Conservation (phyloP, 2,113 vertebrate species). For the Kobus ellipsiprymnus region DNA sequence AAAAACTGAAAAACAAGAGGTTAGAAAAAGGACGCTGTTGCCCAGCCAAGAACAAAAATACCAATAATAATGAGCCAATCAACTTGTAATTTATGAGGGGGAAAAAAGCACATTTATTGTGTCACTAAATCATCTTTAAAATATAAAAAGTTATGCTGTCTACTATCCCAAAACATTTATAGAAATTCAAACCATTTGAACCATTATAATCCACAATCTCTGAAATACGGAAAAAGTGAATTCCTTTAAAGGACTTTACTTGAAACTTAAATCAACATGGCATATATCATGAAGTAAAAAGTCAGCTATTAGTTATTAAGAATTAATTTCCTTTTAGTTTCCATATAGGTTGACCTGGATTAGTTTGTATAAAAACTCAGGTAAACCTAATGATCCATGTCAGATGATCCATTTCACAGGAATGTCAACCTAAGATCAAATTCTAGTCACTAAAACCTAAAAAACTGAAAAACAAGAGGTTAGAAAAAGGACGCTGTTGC, state of each 20-base stretch:
- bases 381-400: not conserved
- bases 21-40: not conserved
- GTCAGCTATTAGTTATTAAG: not conserved
- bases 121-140: not conserved
- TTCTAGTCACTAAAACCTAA: conserved; percentile 14
- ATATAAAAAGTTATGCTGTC: not conserved
- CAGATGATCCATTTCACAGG: not conserved
- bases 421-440: not conserved
- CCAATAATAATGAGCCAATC: not conserved
- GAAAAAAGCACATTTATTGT: not conserved
- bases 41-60: not conserved
- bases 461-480: not conserved
- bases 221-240: not conserved
- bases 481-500: not conserved
- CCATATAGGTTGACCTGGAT: not conserved
- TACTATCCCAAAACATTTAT: not conserved
- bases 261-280: conserved; percentile 26
- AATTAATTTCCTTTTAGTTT: conserved; percentile 25
- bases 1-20: not conserved
- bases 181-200: not conserved
- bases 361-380: not conserved
- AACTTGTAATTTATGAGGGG: not conserved
- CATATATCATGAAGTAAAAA: conserved; percentile 24
- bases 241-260: conserved; percentile 1
- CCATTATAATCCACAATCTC: conserved; percentile 18